Percentiles rank a stretch among this genome's conserved stretches.
These are phyloP conservation scores for Lymantria dispar DNA, from an alignment of 2,888 invertebrate species.

Conservation along the genomic window DNA sequence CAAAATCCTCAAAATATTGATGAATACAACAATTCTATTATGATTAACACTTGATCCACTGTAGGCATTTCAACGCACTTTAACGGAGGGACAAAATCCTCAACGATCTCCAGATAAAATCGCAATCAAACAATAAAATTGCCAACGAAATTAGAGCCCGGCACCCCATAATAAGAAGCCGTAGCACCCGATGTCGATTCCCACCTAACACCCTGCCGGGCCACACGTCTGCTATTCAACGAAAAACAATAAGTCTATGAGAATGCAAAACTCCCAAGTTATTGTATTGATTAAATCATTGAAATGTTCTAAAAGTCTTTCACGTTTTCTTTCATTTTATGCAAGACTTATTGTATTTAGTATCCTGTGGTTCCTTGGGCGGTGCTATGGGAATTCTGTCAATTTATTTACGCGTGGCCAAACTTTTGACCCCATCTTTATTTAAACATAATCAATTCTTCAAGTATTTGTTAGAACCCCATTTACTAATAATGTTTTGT, in stretches of 20 bases:
- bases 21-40: conserved; percentile 19
- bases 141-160: conserved; percentile 56
- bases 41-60: conserved; percentile 24
- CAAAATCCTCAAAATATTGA: neutral
- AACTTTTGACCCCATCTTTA: conserved; percentile 51
- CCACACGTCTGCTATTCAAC: conserved; percentile 52
- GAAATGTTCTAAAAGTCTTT: conserved; percentile 48
- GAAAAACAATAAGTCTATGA: conserved; percentile 74
- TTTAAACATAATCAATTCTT: conserved; percentile 56
- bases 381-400: conserved; percentile 76
- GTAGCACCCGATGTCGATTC: conserved; percentile 72
- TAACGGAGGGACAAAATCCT: conserved; percentile 62
- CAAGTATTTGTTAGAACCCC: conserved; percentile 39
- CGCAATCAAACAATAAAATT: conserved; percentile 74
- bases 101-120: conserved; percentile 73
- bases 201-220: conserved; percentile 61
- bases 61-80: conserved; percentile 34
- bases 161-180: conserved; percentile 37
- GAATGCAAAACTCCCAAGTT: conserved; percentile 62
- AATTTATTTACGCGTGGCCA: conserved; percentile 73
- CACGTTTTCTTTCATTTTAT: conserved; percentile 66
- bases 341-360: conserved; percentile 48
- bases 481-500: conserved; percentile 62
- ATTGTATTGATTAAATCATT: conserved; percentile 81
- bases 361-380: conserved; percentile 66